Evolutionary conservation across 2,797 vertebrate species (phyloP), one percentile per base, ranked within the genome.

Genomic region (Phataginus tetradactyla): DNA sequence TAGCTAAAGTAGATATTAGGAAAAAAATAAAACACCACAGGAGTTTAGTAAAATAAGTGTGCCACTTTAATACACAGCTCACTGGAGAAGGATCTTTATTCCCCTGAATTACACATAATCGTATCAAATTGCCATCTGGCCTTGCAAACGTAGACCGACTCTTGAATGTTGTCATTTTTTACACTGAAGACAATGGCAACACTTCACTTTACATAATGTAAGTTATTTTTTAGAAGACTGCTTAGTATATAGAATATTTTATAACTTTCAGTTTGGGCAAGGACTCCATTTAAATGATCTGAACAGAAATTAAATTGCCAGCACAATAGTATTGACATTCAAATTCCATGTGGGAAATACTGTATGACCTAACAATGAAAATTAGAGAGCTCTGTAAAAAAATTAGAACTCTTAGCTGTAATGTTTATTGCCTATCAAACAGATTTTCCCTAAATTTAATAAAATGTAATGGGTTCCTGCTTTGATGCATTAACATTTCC

Each of bases 391-490:
- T 90, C 93, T 96, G 80, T 1, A 8, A 89, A 66, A 96, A 96
- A 71, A 77, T 55, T 86, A 87, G n/a, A 90, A 97, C 21, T 91
- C 53, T 94, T 68, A 68, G 23, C 29, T 45, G 85, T 95, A 83
- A 95, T 96, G 71, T 94, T 97, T 96, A 96, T 94, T 90, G 71
- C 66, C 79, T 72, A 85, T 57, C 72, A 95, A 91, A 92, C 37
- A 91, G 59, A 94, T 95, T 96, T 90, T 90, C 71, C 57, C 37
- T 95, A 95, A 97, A 97, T 97, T 90, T 97, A 96, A 96, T 95
- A 96, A 97, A 94, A 94, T 74, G 12, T 81, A 96, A 88, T 94
- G 84, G 87, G 29, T 49, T 92, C 86, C 84, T 96, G 63, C 75
- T 91, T 95, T 96, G 45, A 94, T 88, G 34, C 69, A 79, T 96